A percentile compares a stretch with the other conserved stretches of the same genome.
phyloP scores from a whole-genome alignment of 2,797 vertebrate species.

The Typhlichthys eigenmanni region DNA sequence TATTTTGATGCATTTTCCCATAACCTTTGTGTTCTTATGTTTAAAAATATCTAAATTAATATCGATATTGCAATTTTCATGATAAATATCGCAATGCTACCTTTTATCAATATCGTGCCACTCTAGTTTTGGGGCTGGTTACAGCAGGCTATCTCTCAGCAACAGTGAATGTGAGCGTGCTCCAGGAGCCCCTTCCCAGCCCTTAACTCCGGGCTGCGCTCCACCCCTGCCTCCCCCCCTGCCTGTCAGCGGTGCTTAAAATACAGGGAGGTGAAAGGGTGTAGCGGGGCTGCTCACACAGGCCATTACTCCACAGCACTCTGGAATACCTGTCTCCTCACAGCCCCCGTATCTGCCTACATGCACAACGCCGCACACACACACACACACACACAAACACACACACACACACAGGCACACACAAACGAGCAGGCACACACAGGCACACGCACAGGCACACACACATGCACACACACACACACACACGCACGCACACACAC shows the following conservation, averaged over 20 bases:
- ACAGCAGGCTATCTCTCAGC: constrained; percentile 1
- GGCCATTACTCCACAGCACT: constrained; percentile 59
- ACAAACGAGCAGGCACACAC: too few species aligned
- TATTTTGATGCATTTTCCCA: too few species aligned
- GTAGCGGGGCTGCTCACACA: constrained; percentile 51
- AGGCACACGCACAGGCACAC: too few species aligned
- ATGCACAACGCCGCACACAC: constrained; percentile 21
- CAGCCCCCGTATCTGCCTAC: constrained; percentile 21
- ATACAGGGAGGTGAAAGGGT: constrained; percentile 49
- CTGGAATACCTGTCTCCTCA: constrained; percentile 54
- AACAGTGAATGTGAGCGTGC: constrained; percentile 32
- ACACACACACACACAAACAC: not conserved
- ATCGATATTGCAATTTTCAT: too few species aligned
- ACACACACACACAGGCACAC: too few species aligned
- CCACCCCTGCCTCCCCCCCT: constrained; percentile 35
- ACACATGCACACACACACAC: not conserved
- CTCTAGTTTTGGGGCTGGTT: not conserved
- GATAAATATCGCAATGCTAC: too few species aligned
- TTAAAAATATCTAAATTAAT: too few species aligned
- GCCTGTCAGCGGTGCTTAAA: constrained; percentile 57
- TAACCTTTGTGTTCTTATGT: too few species aligned
- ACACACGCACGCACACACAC: constrained; percentile 7
- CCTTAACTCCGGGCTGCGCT: constrained; percentile 46
- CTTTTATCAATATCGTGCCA: too few species aligned
- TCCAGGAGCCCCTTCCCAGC: constrained; percentile 31